phyloP scores from a whole-genome alignment of 2,113 vertebrate species.

The Pelobates fuscus region DNA sequence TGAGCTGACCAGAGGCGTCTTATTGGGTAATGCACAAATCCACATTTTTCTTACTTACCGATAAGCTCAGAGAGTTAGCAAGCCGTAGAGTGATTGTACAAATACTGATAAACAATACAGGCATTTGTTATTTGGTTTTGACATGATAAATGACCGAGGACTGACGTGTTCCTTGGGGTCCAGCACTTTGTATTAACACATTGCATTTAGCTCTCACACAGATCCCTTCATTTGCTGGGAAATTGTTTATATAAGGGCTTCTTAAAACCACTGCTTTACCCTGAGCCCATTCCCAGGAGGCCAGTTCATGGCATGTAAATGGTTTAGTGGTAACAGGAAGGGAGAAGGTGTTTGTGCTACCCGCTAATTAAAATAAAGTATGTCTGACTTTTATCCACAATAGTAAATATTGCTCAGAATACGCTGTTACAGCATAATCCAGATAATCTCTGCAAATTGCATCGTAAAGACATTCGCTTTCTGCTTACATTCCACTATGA shows the following conservation, averaged over 20 bases:
- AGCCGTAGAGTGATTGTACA: background rate
- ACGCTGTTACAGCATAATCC: background rate
- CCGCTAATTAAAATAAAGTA: constrained; percentile 23
- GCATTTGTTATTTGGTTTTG: background rate
- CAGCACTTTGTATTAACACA: background rate
- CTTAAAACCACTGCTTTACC: constrained; percentile 3
- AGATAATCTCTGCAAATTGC: background rate
- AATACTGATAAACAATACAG: background rate
- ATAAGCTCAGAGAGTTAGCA: background rate
- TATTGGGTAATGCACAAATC: too few species aligned
- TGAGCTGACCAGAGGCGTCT: too few species aligned
- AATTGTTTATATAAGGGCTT: constrained; percentile 29
- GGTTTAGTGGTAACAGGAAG: background rate
- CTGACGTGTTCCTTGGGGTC: background rate
- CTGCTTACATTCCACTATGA: background rate
- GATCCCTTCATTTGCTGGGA: background rate
- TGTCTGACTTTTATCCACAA: background rate
- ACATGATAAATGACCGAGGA: constrained; percentile 8
- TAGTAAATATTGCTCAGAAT: background rate
- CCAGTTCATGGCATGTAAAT: background rate
- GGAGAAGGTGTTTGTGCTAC: constrained; percentile 20
- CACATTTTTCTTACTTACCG: background rate
- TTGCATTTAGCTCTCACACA: constrained; percentile 1
- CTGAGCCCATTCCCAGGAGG: background rate
- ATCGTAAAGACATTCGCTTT: background rate